Conservation (phyloP, 2,888 invertebrate genomes). For the Ectropis crepuscularia region DNA sequence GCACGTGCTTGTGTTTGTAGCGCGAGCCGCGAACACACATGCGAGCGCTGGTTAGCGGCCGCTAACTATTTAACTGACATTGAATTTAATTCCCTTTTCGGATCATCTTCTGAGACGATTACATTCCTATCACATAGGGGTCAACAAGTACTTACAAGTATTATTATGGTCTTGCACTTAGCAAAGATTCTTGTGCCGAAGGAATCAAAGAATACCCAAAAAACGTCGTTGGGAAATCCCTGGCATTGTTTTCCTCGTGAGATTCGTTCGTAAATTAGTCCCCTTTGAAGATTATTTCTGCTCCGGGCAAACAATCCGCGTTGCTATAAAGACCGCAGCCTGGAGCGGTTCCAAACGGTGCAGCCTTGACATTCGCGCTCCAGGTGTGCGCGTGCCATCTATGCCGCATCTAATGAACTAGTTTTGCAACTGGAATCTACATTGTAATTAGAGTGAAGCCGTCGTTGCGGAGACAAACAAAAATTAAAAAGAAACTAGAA, state of each 20-base stretch:
- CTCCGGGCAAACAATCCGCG: constrained; percentile 13
- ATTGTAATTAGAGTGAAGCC: constrained; percentile 5
- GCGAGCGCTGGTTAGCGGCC: constrained; percentile 60
- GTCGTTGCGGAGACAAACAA: neutral
- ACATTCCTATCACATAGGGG: neutral
- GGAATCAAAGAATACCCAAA: no score
- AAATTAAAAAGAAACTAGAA: constrained; percentile 1
- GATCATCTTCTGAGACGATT: constrained; percentile 39
- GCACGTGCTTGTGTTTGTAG: constrained; percentile 83
- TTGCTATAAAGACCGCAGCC: constrained; percentile 45
- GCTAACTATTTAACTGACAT: constrained; percentile 64
- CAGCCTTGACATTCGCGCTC: constrained; percentile 81
- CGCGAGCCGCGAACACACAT: constrained; percentile 73
- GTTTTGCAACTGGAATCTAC: constrained; percentile 49
- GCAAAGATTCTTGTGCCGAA: neutral
- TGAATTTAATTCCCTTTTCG: constrained; percentile 57
- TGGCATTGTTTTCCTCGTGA: neutral
- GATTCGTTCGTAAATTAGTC: no score
- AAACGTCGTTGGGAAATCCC: no score
- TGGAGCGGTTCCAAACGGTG: constrained; percentile 74
- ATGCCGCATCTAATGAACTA: constrained; percentile 50
- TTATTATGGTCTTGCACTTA: neutral
- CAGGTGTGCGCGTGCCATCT: constrained; percentile 70
- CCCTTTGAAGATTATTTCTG: constrained; percentile 18
- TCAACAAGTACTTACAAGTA: neutral